A percentile compares a stretch with the other conserved stretches of the same genome.
These are phyloP conservation scores for Melinopterus prodromus DNA, from an alignment of 2,888 invertebrate genomes.

Conservation along the genomic window DNA sequence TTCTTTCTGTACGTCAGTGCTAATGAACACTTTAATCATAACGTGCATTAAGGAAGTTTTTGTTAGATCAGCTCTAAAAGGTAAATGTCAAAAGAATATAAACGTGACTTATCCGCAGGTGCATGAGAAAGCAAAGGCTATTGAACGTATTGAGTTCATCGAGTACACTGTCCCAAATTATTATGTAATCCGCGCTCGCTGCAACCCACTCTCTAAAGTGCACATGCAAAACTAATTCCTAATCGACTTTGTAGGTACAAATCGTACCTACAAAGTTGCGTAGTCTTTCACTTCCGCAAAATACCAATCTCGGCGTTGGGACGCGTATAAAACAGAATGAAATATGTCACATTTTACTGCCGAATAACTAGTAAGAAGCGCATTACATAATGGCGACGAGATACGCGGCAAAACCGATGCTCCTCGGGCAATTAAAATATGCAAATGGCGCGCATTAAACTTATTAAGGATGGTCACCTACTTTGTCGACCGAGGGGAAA, in stretches of 20 bases:
- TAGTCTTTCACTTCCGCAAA: background rate
- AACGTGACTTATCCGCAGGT: conserved; percentile 17
- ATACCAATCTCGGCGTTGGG: background rate
- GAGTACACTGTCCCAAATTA: conserved; percentile 28
- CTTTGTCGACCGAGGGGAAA: background rate
- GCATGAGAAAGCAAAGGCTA: conserved; percentile 23
- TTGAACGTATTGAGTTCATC: conserved; percentile 14
- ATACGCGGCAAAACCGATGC: background rate
- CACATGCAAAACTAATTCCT: background rate
- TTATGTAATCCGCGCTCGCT: conserved; percentile 25
- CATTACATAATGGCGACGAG: background rate
- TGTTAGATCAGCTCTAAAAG: background rate
- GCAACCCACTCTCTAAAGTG: background rate
- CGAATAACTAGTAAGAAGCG: background rate
- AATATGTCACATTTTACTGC: background rate
- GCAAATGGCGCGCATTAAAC: background rate
- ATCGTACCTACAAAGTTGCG: background rate
- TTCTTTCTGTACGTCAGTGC: background rate
- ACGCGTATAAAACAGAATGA: background rate
- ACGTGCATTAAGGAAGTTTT: background rate
- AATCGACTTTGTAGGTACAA: background rate
- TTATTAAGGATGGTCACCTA: conserved; percentile 9
- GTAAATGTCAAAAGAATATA: conserved; percentile 6
- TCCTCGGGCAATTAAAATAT: conserved; percentile 15
- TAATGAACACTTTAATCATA: conserved; percentile 4